Evolutionary conservation across 2,888 invertebrate species (phyloP), one percentile per base, ranked within the genome.

Genomic region (Hydroisotoma schaefferi): DNA sequence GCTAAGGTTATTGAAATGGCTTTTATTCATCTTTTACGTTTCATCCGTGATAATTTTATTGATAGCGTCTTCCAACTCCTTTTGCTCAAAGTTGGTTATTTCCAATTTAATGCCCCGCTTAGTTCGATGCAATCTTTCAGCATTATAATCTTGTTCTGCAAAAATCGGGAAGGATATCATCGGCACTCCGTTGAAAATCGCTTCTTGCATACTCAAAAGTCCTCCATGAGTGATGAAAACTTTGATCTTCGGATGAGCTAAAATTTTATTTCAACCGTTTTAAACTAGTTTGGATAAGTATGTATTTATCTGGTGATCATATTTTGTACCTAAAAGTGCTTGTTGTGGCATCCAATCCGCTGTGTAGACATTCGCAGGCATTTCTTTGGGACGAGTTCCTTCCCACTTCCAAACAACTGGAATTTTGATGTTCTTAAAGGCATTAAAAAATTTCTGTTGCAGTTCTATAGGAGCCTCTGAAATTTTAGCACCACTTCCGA

Each of bases 381-480:
- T n/a, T 4, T 56, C 55, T n/a, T 23, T 29, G 2, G 66, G 63
- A 12, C 62, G 37, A 22, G 59, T 46, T 4, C 46, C 59, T 29
- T 64, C 63, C 64, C 63, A 68, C 29, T 65, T 70, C 63, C 59
- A 63, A 25, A 70, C 25, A 33, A 70, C 61, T 27, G 55, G 40
- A 4, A 53, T 51, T 20, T 55, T 58, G 44, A 57, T 38, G 6
- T 57, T 37, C 38, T 29, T 46, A 58, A 91, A 84, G 0, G 88
- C 89, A 43, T 84, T 82, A 22, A 89, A 82, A 54, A 91, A 81
- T 74, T 87, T 80, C 23, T 82, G 81, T 56, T 87, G 83, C 0
- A 87, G 80, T 2, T 85, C 81, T 52, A 87, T 83, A 0, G 90
- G 89, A 87, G 90, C 88, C 71, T 86, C 87, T 20, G 85, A 84